Evolutionary conservation across 2,888 invertebrate genomes (phyloP), one percentile per base, ranked within the genome.

Genomic region (Cremastinae sp.): DNA sequence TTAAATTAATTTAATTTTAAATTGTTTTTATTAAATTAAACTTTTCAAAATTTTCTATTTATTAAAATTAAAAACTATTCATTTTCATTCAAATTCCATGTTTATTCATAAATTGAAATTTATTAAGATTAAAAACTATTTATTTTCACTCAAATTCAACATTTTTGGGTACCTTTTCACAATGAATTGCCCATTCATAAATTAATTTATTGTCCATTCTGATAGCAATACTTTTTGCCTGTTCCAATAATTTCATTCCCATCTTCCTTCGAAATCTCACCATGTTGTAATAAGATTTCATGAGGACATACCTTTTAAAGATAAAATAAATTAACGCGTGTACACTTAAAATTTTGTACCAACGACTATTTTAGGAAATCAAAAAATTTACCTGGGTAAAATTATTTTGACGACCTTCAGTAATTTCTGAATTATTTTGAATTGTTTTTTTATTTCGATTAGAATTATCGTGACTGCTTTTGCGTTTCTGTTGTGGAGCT

Each of bases 271-370:
- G 90, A n/a, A 90, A 90, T 64, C 84, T 86, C 14, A 92, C 90
- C 82, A 91, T 90, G 53, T 89, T 81, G 79, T 90, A 92, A 82
- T 93, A 93, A 0, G 92, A 92, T 78, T 89, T 90, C 78, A 93
- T 79, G 18, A 93, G 86, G 45, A 87, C 87, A 76, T 91, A 91
- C 82, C 93, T 93, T 61, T 41, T 18, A 18, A 68, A 43, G 68
- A 66, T 51, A 53, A 56, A 12, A 58, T 16, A 16, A 28, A 28
- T 8, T n/a, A n/a, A n/a, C n/a, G n/a, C n/a, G n/a, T n/a, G n/a
- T n/a, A 45, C 12, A 14, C 16, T 12, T 2, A 8, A 0, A 28
- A 1, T n/a, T 18, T 58, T 10, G 1, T 14, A 10, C 2, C n/a
- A 3, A 14, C 12, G 28, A n/a, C 12, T 22, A 7, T 22, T 22